phyloP scores from a whole-genome alignment of 92 coral and sea anemone genomes.

The Paragorgia papillata region DNA sequence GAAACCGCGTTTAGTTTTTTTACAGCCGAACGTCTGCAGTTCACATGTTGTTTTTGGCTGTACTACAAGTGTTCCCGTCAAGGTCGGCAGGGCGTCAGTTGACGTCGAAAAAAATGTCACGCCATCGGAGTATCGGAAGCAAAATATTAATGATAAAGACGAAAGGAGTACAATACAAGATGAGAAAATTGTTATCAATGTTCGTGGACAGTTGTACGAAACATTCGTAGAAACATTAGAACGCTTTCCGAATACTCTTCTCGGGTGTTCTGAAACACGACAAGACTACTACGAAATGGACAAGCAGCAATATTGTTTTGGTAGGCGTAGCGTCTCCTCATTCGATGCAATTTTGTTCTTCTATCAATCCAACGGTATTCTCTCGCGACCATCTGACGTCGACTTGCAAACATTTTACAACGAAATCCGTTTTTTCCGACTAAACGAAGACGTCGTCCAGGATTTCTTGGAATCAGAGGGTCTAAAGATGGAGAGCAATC shows the following conservation, averaged over 20 bases:
- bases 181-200: constrained; percentile 74
- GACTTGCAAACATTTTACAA: constrained; percentile 76
- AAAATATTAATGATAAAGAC: too few relatives aligned
- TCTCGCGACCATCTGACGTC: constrained; percentile 73
- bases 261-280: constrained; percentile 83
- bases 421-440: constrained; percentile 80
- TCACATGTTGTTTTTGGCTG: too few relatives aligned
- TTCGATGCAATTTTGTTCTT: constrained; percentile 82
- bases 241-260: constrained; percentile 80
- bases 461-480: constrained; percentile 60
- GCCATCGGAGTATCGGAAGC: too few relatives aligned
- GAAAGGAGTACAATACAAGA: constrained; percentile 59
- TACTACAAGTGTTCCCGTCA: too few relatives aligned
- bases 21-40: too few relatives aligned
- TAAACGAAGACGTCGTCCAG: constrained; percentile 66
- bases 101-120: too few relatives aligned
- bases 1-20: too few relatives aligned
- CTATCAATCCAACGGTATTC: constrained; percentile 87
- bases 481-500: constrained; percentile 32
- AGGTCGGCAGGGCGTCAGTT: too few relatives aligned
- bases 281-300: constrained; percentile 67
- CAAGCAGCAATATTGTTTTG: constrained; percentile 83
- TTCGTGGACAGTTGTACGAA: constrained; percentile 84
- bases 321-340: constrained; percentile 76
- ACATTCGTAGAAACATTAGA: constrained; percentile 84